A percentile compares a stretch with the other conserved stretches of the same genome.
Conservation (phyloP, 2,113 vertebrate species). For the Condylura cristata region DNA sequence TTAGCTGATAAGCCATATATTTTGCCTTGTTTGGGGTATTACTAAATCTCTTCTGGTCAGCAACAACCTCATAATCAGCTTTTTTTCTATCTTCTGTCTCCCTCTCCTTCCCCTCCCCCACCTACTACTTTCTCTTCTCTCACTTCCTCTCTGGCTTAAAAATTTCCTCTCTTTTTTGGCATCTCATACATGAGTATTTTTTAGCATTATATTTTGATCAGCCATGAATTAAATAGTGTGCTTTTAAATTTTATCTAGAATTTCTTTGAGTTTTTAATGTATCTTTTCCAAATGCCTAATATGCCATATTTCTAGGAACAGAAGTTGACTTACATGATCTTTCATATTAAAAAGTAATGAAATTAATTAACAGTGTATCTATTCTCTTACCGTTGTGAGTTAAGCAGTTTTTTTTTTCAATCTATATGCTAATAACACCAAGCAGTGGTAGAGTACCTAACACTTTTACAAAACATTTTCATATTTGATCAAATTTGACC, state of each 20-base stretch:
- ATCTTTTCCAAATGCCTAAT: not conserved
- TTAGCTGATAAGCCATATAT: not conserved
- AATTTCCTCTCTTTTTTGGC: not conserved
- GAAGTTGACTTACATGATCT: not conserved
- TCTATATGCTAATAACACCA: not conserved
- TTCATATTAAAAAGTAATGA: slow-evolving; percentile 28
- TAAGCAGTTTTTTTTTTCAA: slow-evolving; percentile 17
- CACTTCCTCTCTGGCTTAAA: not conserved
- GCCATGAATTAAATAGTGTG: not conserved
- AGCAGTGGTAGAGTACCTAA: not conserved
- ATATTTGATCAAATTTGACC: not conserved
- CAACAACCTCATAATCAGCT: not conserved
- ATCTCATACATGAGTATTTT: not conserved
- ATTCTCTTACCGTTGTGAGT: not conserved
- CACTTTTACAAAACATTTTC: slow-evolving; percentile 5
- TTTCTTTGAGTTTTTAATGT: not conserved
- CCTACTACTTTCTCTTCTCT: not conserved
- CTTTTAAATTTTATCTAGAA: not conserved
- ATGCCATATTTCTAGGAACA: not conserved
- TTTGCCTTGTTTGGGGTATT: not conserved
- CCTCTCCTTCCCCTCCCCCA: not conserved
- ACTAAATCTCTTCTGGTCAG: not conserved
- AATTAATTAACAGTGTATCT: slow-evolving; percentile 20
- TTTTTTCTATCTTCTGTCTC: not conserved
- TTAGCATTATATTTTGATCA: not conserved